Evolutionary conservation across 23 tunicate genomes (phyloP), one percentile per base, ranked within the genome.

Genomic region (Diplosoma virens): DNA sequence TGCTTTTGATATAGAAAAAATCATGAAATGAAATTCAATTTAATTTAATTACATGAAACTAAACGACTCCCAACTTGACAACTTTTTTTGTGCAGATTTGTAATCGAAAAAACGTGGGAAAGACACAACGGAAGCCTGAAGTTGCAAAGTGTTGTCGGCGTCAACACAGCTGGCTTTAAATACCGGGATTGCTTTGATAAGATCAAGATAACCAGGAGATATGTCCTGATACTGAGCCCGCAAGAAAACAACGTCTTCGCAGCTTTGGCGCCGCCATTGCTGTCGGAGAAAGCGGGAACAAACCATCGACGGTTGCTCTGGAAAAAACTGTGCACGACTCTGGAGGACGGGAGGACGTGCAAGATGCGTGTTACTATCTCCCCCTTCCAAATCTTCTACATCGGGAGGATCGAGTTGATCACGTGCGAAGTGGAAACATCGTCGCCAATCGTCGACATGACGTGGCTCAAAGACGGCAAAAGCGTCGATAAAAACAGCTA

Each of bases 391-490:
- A 33, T 46, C 18, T 30, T 77, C n/a, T 84, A 76, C 72, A 33
- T 64, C 32, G 78, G 67, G 25, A 52, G 76, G 24, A 41, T 37
- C 5, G 24, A 34, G 35, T 37, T 77, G 24, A 28, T 84, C 24
- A 25, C 55, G 32, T 84, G 89, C 76, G 67, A 68, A 56, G 82
- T 84, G 23, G 82, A 84, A 32, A 67, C 82, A 20, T 41, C 50
- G 9, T 54, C 82, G 22, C 9, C 26, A 37, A 47, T 84, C 7
- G 37, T 25, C 7, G 24, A 24, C 1, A 72, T 84, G 58, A 18
- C 2, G 5, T 84, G 89, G 89, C 11, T 36, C 0, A 84, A 84
- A 45, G 82, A 84, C 66, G 82, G 77, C 0, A 37, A 23, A 0
- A 37, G 46, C 1, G 33, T 77, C 31, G 59, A 58, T 54, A 47